A percentile compares a stretch with the other conserved stretches of the same genome.
These are phyloP conservation scores for Hermaeophaga mercurialis DNA, from an alignment of 2,888 invertebrate species.

Conservation along the genomic window DNA sequence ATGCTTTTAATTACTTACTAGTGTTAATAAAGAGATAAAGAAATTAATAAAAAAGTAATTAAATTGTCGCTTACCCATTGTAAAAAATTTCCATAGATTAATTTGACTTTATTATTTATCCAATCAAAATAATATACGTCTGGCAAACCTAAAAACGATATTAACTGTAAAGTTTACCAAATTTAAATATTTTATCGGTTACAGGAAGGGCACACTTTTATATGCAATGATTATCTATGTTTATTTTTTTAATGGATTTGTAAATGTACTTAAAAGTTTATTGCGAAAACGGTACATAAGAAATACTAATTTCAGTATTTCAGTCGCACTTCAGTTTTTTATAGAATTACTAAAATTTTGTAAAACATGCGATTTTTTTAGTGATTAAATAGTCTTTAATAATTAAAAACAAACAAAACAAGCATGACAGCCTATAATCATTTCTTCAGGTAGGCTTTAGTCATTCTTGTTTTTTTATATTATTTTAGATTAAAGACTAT, in stretches of 20 bases:
- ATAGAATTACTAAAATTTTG: too few relatives aligned
- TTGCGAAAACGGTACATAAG: background rate
- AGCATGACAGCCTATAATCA: too few relatives aligned
- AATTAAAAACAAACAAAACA: too few relatives aligned
- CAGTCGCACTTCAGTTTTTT: too few relatives aligned
- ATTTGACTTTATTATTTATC: background rate
- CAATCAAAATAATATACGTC: background rate
- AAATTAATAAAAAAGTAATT: background rate
- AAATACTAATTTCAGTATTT: too few relatives aligned
- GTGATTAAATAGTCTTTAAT: too few relatives aligned
- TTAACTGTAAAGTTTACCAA: background rate
- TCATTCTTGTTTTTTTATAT: too few relatives aligned
- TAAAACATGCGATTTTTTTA: too few relatives aligned
- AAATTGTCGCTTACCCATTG: conserved; percentile 5
- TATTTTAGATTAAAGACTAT: too few relatives aligned
- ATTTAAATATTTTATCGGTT: background rate
- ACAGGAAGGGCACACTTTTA: background rate
- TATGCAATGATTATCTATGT: background rate
- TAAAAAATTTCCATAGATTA: background rate
- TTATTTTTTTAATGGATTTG: background rate
- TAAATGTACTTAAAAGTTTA: background rate
- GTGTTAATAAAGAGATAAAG: too few relatives aligned
- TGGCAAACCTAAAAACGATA: background rate
- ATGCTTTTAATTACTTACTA: too few relatives aligned
- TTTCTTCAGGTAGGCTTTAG: too few relatives aligned